Base-by-base conservation (phyloP, 2,888 invertebrate species). In the Phaedon cochleariae region DNA sequence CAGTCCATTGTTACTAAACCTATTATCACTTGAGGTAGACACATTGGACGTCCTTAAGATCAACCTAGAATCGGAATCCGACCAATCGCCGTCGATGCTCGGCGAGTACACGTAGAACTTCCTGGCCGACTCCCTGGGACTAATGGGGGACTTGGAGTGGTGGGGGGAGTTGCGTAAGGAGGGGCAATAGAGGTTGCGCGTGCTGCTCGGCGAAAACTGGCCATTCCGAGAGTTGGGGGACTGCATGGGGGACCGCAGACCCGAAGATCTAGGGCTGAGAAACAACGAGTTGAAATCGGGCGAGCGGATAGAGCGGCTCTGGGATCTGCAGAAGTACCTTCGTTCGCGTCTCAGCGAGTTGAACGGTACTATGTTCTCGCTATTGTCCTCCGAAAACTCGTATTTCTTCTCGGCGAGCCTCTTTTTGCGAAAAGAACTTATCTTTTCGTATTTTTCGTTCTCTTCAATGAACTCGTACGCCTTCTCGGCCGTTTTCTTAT, bases 341-440 rank as follows among this genome's bases (percentile, higher is more conserved):
- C 83, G 74, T 69, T 84, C 84, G 3, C 81, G 78, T 12, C 89
- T 82, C 71, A 89, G 79, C n/a, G 88, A 88, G 77, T 89, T 86
- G 78, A 89, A 89, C 48, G 89, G 89, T 41, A 89, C 88, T 55
- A 89, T 89, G 76, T 89, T 89, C 75, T 89, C 89, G 76, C 87
- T 88, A 65, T 84, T 84, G 68, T 94, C 94, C 75, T 94, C 95
- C 0, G 92, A 93, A 79, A 96, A 95, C 79, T 95, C 95, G 79
- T 96, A 96, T 80, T 95, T 95, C 81, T 96, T 96, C 77, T 96
- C 95, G 0, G 96, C 96, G 58, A 95, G 83, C 6, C 95, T 88
- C 59, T 94, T 88, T 79, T 94, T 93, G 6, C 95, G 87, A 78
- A 93, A 94, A 77, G 91, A 91, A 75, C 93, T 93, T n/a, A 95